Percentiles rank a stretch among this genome's conserved stretches.
These are phyloP conservation scores for Agriotes lineatus DNA, from an alignment of 2,888 invertebrate genomes.

Conservation along the genomic window DNA sequence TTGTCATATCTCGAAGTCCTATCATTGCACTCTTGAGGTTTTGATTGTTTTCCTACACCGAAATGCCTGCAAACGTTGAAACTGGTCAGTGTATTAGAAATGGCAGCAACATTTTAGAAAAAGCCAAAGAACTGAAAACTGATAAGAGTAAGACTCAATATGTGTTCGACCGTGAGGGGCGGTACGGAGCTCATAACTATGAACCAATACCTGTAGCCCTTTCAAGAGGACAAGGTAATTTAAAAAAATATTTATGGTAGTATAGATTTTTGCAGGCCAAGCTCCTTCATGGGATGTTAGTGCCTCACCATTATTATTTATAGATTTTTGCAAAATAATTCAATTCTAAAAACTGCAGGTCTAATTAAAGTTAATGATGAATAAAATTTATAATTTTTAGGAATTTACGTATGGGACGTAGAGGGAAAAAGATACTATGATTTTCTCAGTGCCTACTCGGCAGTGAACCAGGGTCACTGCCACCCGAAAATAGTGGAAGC, in stretches of 20 bases:
- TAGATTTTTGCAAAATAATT: too few relatives aligned
- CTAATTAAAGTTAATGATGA: too few relatives aligned
- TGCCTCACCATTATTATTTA: too few relatives aligned
- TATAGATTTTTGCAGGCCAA: too few relatives aligned
- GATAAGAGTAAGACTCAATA: slow-evolving; percentile 60
- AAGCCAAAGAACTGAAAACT: background rate
- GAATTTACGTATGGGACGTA: slow-evolving; percentile 83
- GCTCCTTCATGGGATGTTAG: too few relatives aligned
- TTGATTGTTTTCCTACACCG: too few relatives aligned
- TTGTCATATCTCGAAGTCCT: background rate
- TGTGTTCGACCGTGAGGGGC: slow-evolving; percentile 83
- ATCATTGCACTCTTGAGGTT: too few relatives aligned
- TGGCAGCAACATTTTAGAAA: background rate
- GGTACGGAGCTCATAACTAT: slow-evolving; percentile 96
- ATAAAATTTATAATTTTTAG: slow-evolving; percentile 55
- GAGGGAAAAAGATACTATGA: slow-evolving; percentile 84
- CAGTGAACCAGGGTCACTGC: slow-evolving; percentile 85
- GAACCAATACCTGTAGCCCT: slow-evolving; percentile 94
- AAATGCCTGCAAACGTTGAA: slow-evolving; percentile 3
- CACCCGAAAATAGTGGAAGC: slow-evolving; percentile 78
- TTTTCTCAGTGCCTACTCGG: slow-evolving; percentile 84
- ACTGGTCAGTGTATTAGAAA: background rate
- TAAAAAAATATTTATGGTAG: too few relatives aligned
- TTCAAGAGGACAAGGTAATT: slow-evolving; percentile 82
- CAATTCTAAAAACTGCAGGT: background rate